Evolutionary conservation across 2,113 vertebrate genomes (phyloP).

Genomic region (Cranoglanis bouderius): DNA sequence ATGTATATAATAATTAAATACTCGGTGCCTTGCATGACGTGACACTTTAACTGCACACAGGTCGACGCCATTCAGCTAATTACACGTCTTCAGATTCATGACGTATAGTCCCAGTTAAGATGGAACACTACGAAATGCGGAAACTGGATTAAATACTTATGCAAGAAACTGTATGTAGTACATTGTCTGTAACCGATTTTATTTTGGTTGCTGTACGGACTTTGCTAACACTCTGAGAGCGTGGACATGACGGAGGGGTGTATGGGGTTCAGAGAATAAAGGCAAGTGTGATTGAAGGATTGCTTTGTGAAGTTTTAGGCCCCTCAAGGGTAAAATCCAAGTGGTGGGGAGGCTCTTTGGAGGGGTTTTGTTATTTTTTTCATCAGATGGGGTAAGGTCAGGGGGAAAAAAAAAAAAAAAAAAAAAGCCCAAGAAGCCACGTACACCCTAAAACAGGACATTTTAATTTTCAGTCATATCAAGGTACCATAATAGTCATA

Average conservation of each 20-base stretch:
- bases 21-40: too few species aligned
- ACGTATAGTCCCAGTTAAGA: too few species aligned
- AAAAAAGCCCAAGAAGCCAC: background rate
- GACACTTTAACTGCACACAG: too few species aligned
- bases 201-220: too few species aligned
- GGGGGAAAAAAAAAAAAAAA: background rate
- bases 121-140: too few species aligned
- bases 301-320: constrained; percentile 70
- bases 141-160: too few species aligned
- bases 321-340: constrained; percentile 65
- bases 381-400: constrained; percentile 33
- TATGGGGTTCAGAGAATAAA: constrained; percentile 21
- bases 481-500: background rate
- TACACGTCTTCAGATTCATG: too few species aligned
- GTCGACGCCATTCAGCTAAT: too few species aligned
- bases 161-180: too few species aligned
- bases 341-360: constrained; percentile 55
- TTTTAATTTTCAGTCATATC: background rate
- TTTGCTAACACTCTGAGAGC: constrained; percentile 66
- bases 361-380: background rate
- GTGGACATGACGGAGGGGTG: constrained; percentile 42
- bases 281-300: constrained; percentile 59
- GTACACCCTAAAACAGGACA: background rate
- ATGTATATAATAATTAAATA: too few species aligned
- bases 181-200: too few species aligned